Conservation (phyloP, 2,797 vertebrate species). For the Falco naumanni region DNA sequence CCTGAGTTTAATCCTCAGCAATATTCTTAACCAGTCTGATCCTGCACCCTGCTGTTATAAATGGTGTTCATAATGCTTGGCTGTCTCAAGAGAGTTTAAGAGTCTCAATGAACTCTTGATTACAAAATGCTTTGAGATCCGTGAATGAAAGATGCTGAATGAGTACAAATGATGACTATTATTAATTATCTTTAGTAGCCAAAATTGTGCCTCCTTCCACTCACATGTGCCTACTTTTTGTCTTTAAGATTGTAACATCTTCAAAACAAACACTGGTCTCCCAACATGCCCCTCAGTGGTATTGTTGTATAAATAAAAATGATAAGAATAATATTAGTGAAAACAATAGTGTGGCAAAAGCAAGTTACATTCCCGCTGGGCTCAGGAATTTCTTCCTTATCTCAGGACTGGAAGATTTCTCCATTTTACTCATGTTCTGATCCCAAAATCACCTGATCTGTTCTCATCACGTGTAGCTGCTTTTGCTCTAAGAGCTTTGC, state of each 20-base stretch:
- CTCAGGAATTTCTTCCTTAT: background rate
- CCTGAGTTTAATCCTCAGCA: constrained; percentile 1
- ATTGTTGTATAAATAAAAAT: constrained; percentile 1
- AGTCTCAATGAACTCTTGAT: constrained; percentile 68
- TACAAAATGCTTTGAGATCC: constrained; percentile 62
- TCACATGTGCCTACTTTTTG: background rate
- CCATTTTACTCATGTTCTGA: background rate
- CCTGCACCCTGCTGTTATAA: constrained; percentile 59
- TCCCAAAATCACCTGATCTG: background rate
- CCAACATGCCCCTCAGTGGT: background rate
- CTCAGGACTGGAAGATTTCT: background rate
- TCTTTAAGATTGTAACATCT: background rate
- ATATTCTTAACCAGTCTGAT: constrained; percentile 40
- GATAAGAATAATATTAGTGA: background rate
- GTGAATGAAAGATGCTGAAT: constrained; percentile 67
- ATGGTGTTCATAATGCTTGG: constrained; percentile 26
- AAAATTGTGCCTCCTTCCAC: background rate
- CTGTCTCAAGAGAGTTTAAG: constrained; percentile 53
- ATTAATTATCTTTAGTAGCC: constrained; percentile 52
- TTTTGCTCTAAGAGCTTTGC: background rate
- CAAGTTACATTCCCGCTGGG: background rate
- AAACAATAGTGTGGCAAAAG: background rate
- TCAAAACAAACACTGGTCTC: constrained; percentile 2
- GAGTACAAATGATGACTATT: constrained; percentile 63
- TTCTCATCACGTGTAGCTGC: background rate